Evolutionary conservation across 2,888 invertebrate genomes (phyloP), one percentile per base, ranked within the genome.

Genomic region (Elysia crispata): DNA sequence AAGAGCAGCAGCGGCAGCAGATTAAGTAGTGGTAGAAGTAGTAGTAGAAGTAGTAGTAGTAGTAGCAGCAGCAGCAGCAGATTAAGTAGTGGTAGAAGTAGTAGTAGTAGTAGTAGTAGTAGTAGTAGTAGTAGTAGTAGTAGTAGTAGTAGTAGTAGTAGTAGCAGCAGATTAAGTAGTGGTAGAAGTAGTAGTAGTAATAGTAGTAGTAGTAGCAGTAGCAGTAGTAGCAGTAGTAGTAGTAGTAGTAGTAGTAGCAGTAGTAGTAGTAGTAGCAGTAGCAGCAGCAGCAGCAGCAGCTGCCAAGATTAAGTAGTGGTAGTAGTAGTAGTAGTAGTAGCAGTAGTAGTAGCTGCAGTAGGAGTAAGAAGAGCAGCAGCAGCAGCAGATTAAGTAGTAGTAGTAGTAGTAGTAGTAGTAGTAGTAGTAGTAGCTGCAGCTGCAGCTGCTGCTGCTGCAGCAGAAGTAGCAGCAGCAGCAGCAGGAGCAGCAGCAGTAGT

Each of bases 381-480:
- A n/a, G n/a, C n/a, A n/a, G n/a, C n/a, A n/a, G n/a, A n/a, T n/a
- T n/a, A n/a, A n/a, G n/a, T n/a, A n/a, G n/a, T n/a, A n/a, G n/a
- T n/a, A n/a, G n/a, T n/a, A n/a, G n/a, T n/a, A n/a, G 69, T 69
- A 69, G 69, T 69, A 69, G 69, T 69, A 69, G 69, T 69, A 69
- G 69, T 69, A 31, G 31, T 69, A 31, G 69, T 69, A 69, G 69
- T n/a, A n/a, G n/a, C n/a, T 15, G 18, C 18, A 54, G 54, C 13
- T n/a, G n/a, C n/a, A n/a, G n/a, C n/a, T n/a, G n/a, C n/a, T 54
- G n/a, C n/a, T n/a, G n/a, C n/a, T n/a, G n/a, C 33, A 69, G 69
- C 33, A 69, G 69, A 31, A 31, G 31, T 69, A 31, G 69, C 33
- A 69, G 69, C 33, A 69, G 69, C 33, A 69, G 69, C 33, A 69